Conservation (phyloP, 2,113 vertebrate species). For the Platanista minor region DNA sequence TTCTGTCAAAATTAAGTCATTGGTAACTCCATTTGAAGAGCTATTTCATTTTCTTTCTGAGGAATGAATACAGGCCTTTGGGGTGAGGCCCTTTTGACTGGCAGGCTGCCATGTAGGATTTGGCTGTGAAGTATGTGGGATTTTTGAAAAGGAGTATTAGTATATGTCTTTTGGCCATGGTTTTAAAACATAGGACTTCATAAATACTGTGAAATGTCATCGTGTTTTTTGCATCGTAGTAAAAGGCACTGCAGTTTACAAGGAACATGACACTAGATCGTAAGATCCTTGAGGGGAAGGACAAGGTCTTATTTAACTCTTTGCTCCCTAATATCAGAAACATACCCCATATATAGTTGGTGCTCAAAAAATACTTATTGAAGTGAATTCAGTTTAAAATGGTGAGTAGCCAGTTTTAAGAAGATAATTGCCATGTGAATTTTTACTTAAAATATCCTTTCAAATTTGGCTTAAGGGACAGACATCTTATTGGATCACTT, state of each 20-base stretch:
- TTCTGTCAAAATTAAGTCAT: constrained; percentile 9
- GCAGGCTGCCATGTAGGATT: neutral
- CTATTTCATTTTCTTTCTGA: neutral
- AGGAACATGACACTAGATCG: neutral
- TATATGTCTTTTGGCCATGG: neutral
- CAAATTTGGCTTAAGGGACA: neutral
- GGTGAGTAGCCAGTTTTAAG: neutral
- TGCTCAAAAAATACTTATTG: neutral
- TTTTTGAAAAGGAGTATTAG: neutral
- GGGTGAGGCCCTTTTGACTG: neutral
- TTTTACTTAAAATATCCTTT: neutral
- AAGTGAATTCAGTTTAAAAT: neutral
- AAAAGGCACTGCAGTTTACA: neutral
- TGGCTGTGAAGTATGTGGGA: neutral
- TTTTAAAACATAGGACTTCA: neutral
- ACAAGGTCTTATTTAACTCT: neutral
- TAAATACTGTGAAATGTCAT: neutral
- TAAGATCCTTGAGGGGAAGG: neutral
- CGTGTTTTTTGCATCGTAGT: neutral
- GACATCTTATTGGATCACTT: neutral
- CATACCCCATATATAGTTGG: neutral
- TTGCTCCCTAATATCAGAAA: neutral
- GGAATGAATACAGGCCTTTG: neutral
- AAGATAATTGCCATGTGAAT: neutral
- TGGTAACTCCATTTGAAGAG: neutral